Base-by-base conservation (phyloP, 2,113 vertebrate species). In the Pelecanus crispus region DNA sequence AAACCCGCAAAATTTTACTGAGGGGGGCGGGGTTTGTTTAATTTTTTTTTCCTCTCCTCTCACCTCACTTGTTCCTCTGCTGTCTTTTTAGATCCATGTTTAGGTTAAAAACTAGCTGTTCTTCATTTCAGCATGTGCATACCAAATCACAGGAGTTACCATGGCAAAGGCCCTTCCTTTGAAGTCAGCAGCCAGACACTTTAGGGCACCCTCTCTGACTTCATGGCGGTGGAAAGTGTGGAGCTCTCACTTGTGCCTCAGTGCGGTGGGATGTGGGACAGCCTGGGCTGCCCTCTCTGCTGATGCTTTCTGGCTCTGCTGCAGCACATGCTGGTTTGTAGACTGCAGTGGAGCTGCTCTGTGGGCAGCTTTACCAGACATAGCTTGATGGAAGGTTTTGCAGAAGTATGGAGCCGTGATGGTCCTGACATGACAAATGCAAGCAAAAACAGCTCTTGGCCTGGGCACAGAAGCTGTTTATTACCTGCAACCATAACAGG, bases 321-420 rank as follows among this genome's bases (percentile, higher is more conserved):
- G 8, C 19, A 40, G 56, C 70, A 26, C 55, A 7, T 0, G 0
- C 29, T 55, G 74, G 14, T 49, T 38, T n/a, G 13, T 2, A 12
- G 50, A 21, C 4, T 78, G 31, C 25, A 36, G 50, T 2, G 26
- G 13, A 79, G 50, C 74, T 62, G 71, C 63, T 50, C 44, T 19
- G 22, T 11, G 34, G 36, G 66, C 17, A 20, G 86, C 66, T 49
- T n/a, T 38, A 11, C 12, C 38, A 59, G 34, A 28, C 61, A 40
- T 0, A 0, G 56, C 56, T 26, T 29, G 40, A 7, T n/a, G 42
- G 56, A 56, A 82, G 26, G 61, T 18, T 88, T 88, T 55, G 80
- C 79, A 74, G 58, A 71, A 73, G 25, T 14, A 3, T 11, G 6
- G 70, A 25, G 2, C 32, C 2, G 3, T 1, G 3, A 4, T 61